Percentiles rank a stretch among this genome's conserved stretches.
phyloP scores from a whole-genome alignment of 2,113 vertebrate genomes.

The Trichomycterus rosablanca region DNA sequence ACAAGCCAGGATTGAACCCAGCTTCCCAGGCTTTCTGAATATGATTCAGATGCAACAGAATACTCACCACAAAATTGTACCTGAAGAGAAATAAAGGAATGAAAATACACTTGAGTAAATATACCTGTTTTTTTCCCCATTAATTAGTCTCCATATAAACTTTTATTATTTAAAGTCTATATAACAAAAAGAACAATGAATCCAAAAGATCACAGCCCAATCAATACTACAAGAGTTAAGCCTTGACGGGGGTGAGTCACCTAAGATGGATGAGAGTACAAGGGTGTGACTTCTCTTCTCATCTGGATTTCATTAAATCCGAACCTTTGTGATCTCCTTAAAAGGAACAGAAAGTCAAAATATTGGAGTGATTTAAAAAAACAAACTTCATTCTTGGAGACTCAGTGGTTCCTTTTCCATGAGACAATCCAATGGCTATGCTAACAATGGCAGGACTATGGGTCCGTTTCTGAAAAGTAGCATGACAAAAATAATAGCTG shows the following conservation, averaged over 20 bases:
- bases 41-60: no score
- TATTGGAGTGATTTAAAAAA: constrained; percentile 39
- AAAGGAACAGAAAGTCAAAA: constrained; percentile 42
- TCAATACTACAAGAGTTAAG: constrained; percentile 19
- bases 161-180: not conserved
- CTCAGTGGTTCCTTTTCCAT: constrained; percentile 14
- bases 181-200: constrained; percentile 3
- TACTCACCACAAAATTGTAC: no score
- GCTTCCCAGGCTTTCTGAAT: no score
- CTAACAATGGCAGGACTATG: constrained; percentile 19
- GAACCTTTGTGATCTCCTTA: constrained; percentile 16
- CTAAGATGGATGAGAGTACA: constrained; percentile 18
- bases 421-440: constrained; percentile 30
- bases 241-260: constrained; percentile 26
- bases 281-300: constrained; percentile 8
- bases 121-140: no score
- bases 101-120: no score
- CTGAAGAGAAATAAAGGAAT: no score
- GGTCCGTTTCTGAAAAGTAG: not conserved
- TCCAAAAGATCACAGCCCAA: not conserved
- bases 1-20: no score
- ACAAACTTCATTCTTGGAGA: constrained; percentile 31
- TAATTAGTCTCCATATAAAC: constrained; percentile 9
- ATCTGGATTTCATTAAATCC: constrained; percentile 56
- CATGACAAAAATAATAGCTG: no score